These are phyloP conservation scores for Stictocephala bisonia DNA, from an alignment of 2,888 invertebrate genomes.

Conservation along the genomic window DNA sequence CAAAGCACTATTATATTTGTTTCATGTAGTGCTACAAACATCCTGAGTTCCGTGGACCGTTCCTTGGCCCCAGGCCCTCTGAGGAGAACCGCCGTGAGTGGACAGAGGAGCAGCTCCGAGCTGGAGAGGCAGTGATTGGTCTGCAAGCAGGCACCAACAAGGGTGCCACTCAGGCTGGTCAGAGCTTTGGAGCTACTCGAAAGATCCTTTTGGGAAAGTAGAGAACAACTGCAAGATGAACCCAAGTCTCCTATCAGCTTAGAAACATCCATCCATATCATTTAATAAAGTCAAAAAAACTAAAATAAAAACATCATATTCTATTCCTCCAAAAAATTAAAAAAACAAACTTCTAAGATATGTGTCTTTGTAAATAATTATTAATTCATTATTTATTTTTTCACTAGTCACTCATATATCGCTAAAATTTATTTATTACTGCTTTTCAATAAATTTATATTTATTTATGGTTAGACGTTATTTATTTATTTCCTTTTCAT, in stretches of 20 bases:
- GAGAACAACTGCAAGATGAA: constrained; percentile 45
- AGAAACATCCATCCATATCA: too few relatives aligned
- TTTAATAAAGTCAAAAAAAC: background rate
- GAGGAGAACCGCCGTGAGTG: constrained; percentile 87
- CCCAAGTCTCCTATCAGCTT: too few relatives aligned
- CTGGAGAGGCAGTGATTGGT: constrained; percentile 86
- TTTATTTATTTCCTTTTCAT: too few relatives aligned
- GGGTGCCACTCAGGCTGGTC: constrained; percentile 86
- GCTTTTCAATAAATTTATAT: constrained; percentile 4
- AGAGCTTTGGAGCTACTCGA: constrained; percentile 86
- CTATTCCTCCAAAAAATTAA: too few relatives aligned
- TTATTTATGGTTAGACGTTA: background rate
- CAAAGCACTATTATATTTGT: too few relatives aligned
- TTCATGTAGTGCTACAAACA: constrained; percentile 80
- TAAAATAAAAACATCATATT: background rate
- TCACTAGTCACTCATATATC: background rate
- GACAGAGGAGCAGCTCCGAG: constrained; percentile 83
- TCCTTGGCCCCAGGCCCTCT: constrained; percentile 85
- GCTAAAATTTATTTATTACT: background rate
- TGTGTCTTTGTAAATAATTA: too few relatives aligned
- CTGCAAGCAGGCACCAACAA: constrained; percentile 90
- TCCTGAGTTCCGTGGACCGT: constrained; percentile 86
- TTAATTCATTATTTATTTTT: background rate
- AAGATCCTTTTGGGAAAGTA: constrained; percentile 85
- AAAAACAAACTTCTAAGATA: too few relatives aligned